Percentiles rank a stretch among this genome's conserved stretches.
Conservation (phyloP, 64 coral and sea anemone genomes). For the Montipora capricornis region DNA sequence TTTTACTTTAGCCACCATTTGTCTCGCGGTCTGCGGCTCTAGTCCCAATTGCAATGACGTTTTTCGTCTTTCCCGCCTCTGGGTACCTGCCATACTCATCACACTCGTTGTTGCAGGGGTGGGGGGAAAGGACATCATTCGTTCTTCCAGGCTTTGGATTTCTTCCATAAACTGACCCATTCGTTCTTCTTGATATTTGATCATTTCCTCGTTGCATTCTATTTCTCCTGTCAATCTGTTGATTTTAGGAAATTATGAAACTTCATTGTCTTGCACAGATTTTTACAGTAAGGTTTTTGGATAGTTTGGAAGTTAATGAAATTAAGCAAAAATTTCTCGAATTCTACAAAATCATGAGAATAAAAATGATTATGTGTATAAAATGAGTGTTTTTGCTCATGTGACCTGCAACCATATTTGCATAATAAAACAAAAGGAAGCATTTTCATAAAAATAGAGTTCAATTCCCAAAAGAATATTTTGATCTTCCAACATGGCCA, state of each 20-base stretch:
- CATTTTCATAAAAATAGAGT: no score
- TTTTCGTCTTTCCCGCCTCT: constrained; percentile 60
- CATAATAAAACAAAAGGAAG: no score
- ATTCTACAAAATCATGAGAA: no score
- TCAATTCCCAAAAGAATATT: no score
- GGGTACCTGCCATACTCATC: constrained; percentile 54
- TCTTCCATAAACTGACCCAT: constrained; percentile 88
- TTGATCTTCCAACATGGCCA: no score
- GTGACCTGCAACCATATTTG: no score
- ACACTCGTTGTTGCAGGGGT: constrained; percentile 74
- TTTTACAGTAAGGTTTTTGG: no score
- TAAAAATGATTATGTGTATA: no score
- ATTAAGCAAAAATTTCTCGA: no score
- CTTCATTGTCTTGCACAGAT: no score
- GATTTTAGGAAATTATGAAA: background rate
- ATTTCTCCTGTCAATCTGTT: constrained; percentile 72
- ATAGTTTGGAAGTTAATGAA: no score
- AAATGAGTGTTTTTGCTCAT: no score
- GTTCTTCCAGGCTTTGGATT: constrained; percentile 76
- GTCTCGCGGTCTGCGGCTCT: constrained; percentile 84
- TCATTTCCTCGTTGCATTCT: constrained; percentile 97
- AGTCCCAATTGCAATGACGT: constrained; percentile 36
- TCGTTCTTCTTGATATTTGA: constrained; percentile 91
- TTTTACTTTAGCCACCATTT: constrained; percentile 94
- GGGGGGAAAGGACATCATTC: constrained; percentile 59